A percentile compares a stretch with the other conserved stretches of the same genome.
phyloP scores from a whole-genome alignment of 2,113 vertebrate genomes.

The Lethenteron camtschaticum region DNA sequence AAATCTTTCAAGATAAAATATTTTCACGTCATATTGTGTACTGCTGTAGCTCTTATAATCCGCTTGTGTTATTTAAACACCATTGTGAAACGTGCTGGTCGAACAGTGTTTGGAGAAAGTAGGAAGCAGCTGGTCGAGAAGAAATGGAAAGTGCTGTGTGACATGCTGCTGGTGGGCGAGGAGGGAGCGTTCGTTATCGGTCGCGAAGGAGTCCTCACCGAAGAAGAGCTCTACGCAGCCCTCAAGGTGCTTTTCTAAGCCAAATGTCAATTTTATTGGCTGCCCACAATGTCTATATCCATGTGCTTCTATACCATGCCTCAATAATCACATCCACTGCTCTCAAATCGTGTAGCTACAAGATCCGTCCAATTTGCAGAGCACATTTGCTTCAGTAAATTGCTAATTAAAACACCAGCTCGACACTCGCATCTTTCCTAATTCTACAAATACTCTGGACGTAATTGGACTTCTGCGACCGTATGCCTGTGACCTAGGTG shows the following conservation, averaged over 20 bases:
- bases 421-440: neutral
- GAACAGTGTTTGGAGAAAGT: neutral
- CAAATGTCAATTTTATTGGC: neutral
- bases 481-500: constrained; percentile 24
- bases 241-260: constrained; percentile 38
- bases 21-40: neutral
- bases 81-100: neutral
- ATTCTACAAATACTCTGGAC: too few relatives aligned
- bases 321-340: too few relatives aligned
- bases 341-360: neutral
- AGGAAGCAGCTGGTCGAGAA: constrained; percentile 22
- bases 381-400: neutral
- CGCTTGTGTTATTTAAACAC: neutral
- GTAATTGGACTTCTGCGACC: too few relatives aligned
- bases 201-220: constrained; percentile 43
- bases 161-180: constrained; percentile 44
- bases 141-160: constrained; percentile 38
- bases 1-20: neutral
- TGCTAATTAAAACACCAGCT: constrained; percentile 1
- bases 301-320: neutral
- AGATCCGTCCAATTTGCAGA: neutral
- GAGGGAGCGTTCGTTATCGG: constrained; percentile 50
- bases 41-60: neutral
- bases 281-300: neutral
- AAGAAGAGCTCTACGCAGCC: constrained; percentile 38